Conservation (phyloP, 2,888 invertebrate species). For the Stenodera caucasica region DNA sequence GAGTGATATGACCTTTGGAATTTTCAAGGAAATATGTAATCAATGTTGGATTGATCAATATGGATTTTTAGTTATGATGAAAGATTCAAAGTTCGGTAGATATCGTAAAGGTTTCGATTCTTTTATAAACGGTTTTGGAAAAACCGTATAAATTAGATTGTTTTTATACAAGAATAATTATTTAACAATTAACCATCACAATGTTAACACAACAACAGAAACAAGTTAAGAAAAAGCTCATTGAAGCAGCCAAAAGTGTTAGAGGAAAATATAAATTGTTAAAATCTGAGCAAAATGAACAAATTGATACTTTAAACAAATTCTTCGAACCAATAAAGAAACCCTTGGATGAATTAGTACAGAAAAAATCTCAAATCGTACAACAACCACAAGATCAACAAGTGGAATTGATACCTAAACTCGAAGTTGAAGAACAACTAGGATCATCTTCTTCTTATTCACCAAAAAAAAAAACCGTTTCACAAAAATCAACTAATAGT, state of each 20-base stretch:
- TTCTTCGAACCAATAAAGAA: slow-evolving; percentile 10
- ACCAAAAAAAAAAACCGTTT: no score
- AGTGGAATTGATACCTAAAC: no score
- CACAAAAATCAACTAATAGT: no score
- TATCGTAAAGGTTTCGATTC: no score
- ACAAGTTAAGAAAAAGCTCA: slow-evolving; percentile 6
- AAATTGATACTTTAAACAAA: not conserved
- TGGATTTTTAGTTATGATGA: no score
- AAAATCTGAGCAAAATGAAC: slow-evolving; percentile 7
- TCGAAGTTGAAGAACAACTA: no score
- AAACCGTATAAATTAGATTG: no score
- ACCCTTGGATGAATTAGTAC: slow-evolving; percentile 5
- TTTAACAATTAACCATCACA: not conserved
- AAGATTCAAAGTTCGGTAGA: no score
- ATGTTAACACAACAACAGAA: not conserved
- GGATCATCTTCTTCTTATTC: no score
- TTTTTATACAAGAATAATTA: not conserved
- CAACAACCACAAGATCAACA: not conserved
- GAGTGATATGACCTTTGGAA: slow-evolving; percentile 37
- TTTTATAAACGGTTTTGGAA: no score
- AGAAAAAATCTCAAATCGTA: not conserved
- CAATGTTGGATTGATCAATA: no score
- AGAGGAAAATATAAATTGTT: slow-evolving; percentile 6
- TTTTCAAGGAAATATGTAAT: not conserved
- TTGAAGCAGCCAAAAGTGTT: slow-evolving; percentile 5